phyloP scores from a whole-genome alignment of 2,113 vertebrate species.

The Chaetops frenatus region DNA sequence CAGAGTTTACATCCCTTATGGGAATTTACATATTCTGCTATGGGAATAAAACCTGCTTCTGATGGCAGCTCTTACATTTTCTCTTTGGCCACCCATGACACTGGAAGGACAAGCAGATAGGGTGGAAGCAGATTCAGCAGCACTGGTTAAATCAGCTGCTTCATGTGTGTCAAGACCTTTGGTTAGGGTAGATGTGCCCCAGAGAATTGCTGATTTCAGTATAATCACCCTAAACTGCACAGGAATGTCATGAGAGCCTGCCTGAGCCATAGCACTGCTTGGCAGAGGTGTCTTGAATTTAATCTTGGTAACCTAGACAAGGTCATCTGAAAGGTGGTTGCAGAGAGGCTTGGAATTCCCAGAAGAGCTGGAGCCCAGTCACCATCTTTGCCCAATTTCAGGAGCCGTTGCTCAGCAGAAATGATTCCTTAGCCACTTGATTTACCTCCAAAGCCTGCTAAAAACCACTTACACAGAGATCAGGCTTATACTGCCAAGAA shows the following conservation, averaged over 20 bases:
- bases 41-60: not conserved
- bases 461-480: not conserved
- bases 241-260: not conserved
- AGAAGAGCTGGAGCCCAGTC: not conserved
- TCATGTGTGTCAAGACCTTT: not conserved
- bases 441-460: not conserved
- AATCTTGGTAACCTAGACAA: not conserved
- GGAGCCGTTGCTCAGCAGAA: not conserved
- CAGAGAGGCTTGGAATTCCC: not conserved
- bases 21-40: not conserved
- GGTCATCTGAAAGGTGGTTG: not conserved
- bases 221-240: not conserved
- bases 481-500: not conserved
- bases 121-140: not conserved
- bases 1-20: not conserved
- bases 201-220: not conserved
- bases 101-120: not conserved
- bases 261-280: not conserved
- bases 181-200: not conserved
- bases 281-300: not conserved
- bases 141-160: accelerated
- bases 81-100: not conserved
- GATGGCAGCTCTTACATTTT: not conserved
- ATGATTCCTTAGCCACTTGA: not conserved
- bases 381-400: not conserved